Evolutionary conservation across 2,888 invertebrate genomes (phyloP).

Genomic region (Podotricha telesiphe): DNA sequence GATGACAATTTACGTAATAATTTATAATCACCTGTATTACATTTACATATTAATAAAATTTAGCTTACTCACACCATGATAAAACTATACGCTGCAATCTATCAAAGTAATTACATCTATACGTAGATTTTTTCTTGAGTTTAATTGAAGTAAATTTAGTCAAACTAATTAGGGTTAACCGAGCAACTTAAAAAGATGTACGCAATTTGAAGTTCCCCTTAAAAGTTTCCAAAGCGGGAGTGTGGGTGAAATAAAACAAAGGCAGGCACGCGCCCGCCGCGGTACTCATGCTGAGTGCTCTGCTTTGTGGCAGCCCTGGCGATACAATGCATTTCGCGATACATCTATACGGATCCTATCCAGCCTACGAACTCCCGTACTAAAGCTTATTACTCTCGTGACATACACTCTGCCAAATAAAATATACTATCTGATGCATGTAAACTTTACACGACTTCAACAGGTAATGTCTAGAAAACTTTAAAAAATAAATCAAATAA

Average conservation of each 20-base stretch:
- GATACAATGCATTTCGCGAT: conserved; percentile 72
- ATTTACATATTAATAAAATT: conserved; percentile 27
- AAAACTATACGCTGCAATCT: neutral
- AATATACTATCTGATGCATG: conserved; percentile 26
- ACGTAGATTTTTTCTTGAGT: neutral
- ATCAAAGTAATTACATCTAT: neutral
- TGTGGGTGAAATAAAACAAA: conserved; percentile 82
- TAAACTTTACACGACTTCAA: conserved; percentile 5
- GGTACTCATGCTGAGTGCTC: conserved; percentile 81
- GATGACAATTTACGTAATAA: conserved; percentile 41
- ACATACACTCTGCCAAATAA: conserved; percentile 38
- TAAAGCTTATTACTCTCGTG: conserved; percentile 48
- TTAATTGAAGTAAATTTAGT: neutral
- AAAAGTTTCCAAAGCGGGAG: conserved; percentile 78
- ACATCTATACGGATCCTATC: conserved; percentile 48
- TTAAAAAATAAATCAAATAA: neutral
- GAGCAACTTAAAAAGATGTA: conserved; percentile 67
- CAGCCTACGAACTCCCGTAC: conserved; percentile 43
- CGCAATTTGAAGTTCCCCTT: conserved; percentile 76
- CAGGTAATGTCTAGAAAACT: neutral
- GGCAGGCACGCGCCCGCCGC: conserved; percentile 73
- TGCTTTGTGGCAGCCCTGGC: conserved; percentile 76
- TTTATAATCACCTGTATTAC: conserved; percentile 28
- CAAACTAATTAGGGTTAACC: conserved; percentile 65
- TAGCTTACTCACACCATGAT: neutral